These are phyloP conservation scores for Eristalis intricaria DNA, from an alignment of 2,888 invertebrate species.

Conservation along the genomic window DNA sequence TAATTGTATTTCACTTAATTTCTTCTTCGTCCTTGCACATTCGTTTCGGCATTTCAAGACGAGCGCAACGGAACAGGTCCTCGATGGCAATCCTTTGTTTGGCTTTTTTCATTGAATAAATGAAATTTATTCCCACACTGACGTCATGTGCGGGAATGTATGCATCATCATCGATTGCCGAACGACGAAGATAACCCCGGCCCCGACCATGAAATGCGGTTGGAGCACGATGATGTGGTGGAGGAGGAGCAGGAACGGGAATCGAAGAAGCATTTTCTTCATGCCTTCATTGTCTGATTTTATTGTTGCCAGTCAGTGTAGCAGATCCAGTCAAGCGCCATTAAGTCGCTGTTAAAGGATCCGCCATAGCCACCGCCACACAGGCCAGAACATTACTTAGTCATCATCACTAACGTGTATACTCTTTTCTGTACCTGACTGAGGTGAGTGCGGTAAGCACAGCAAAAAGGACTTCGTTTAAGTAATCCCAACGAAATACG, in stretches of 20 bases:
- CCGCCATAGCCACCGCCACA: background rate
- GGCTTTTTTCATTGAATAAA: background rate
- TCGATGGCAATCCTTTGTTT: background rate
- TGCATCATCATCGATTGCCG: conserved; percentile 30
- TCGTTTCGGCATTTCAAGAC: background rate
- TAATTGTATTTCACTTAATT: conserved; percentile 51
- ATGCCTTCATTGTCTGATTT: background rate
- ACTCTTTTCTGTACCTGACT: background rate
- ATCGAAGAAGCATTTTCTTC: background rate
- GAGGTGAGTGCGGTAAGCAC: conserved; percentile 2
- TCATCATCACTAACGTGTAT: conserved; percentile 47
- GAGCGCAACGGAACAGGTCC: background rate
- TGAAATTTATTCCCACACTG: conserved; percentile 18
- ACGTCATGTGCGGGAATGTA: conserved; percentile 36
- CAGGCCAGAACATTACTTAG: conserved; percentile 39
- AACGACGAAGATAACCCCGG: conserved; percentile 27
- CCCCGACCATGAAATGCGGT: conserved; percentile 7
- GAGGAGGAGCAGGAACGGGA: background rate
- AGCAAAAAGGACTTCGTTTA: conserved; percentile 37
- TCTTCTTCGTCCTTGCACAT: background rate
- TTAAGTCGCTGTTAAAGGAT: conserved; percentile 27
- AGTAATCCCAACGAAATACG: conserved; percentile 47
- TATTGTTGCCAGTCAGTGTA: background rate
- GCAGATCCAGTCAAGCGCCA: conserved; percentile 12
- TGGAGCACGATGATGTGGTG: no score